Evolutionary conservation across 2,113 vertebrate genomes (phyloP), one percentile per base, ranked within the genome.

Genomic region (Sminthopsis crassicaudata): DNA sequence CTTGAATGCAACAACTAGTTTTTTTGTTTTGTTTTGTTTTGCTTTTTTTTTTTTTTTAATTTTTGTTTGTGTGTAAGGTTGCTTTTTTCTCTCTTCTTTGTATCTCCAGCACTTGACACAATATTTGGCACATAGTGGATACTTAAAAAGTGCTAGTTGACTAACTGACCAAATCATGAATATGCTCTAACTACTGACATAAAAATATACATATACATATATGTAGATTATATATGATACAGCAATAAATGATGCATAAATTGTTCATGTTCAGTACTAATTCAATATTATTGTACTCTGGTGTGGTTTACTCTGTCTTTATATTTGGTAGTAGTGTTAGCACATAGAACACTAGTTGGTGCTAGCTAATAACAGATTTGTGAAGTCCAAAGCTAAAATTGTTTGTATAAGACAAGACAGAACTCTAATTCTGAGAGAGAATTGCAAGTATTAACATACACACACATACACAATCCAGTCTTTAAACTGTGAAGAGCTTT

Each of bases 261-360:
- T 42, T 84, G 67, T 84, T 42, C 67, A 84, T 84, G 2, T n/a
- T 84, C n/a, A 84, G 23, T 42, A 84, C 67, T 22, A 84, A 42
- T 84, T n/a, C 36, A 42, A 42, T n/a, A 42, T 84, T 42, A 42
- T 84, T 42, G 8, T 91, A 95, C 53, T 3, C 60, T 46, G 91
- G 36, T 94, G 30, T 92, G 50, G 90, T 67, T 52, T 52, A 24
- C 90, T 95, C 95, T 96, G 91, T 96, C 46, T 88, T 90, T 88
- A 53, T 91, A 46, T 92, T 51, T 92, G 93, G 84, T 42, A 42
- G 36, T 94, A 95, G n/a, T 95, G 54, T 97, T 96, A 96, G 92
- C 91, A 93, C 91, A 95, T 19, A 26, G 36, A 96, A 97, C 94
- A 96, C 94, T 98, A 97, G 97, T 95, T 97, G 97, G 97, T 94